Evolutionary conservation across 2,888 invertebrate genomes (phyloP).

Genomic region (Onthophagus sagittarius): DNA sequence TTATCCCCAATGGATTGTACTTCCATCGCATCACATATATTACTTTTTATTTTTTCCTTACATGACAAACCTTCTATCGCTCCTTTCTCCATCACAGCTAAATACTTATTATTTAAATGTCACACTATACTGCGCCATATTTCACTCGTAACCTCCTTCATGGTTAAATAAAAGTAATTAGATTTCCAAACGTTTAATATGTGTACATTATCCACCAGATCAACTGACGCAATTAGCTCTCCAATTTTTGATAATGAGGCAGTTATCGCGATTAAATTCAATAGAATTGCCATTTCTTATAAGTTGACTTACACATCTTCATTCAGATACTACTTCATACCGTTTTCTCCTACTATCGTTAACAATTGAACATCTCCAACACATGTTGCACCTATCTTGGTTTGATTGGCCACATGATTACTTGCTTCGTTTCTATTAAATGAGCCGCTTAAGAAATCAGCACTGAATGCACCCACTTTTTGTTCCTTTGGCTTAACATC

Average conservation of each 20-base stretch:
- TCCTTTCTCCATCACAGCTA: constrained; percentile 19
- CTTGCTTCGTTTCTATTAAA: too few species aligned
- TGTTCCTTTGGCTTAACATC: too few species aligned
- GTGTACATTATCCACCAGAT: constrained; percentile 20
- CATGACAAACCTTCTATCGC: constrained; percentile 17
- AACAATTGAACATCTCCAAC: too few species aligned
- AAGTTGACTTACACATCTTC: constrained; percentile 19
- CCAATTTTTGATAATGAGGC: constrained; percentile 16
- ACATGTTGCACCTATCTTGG: too few species aligned
- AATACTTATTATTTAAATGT: constrained; percentile 20
- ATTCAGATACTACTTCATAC: constrained; percentile 14
- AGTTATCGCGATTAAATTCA: neutral
- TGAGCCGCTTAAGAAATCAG: too few species aligned
- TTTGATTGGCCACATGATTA: too few species aligned
- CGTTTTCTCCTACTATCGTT: neutral
- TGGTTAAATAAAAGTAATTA: neutral
- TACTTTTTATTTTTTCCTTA: constrained; percentile 1
- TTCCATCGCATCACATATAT: too few species aligned
- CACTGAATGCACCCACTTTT: too few species aligned
- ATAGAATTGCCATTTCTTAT: neutral
- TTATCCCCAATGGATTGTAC: too few species aligned
- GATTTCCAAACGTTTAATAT: constrained; percentile 16
- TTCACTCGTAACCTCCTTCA: constrained; percentile 3
- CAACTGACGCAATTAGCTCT: constrained; percentile 17
- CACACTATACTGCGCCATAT: constrained; percentile 24